Evolutionary conservation across 1,140 invertebrate genomes (phyloP), one percentile per base, ranked within the genome.

Genomic region (Ostrea edulis): DNA sequence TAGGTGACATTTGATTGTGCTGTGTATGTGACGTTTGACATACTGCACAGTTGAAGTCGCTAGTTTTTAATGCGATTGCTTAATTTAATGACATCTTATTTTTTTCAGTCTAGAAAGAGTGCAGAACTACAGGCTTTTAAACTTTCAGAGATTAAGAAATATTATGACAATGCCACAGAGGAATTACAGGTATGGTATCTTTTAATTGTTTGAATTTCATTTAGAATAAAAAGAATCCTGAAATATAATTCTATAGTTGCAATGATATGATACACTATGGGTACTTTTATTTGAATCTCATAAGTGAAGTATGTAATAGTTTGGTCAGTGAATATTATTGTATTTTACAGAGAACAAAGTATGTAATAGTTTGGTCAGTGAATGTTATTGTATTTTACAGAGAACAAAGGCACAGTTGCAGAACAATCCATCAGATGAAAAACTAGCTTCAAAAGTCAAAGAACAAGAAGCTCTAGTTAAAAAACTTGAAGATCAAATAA

Each of bases 51-150:
- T 44, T 44, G 2, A 44, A 44, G 5, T 44, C 35, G 5, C 35
- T 44, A 2, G 35, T 44, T 44, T 17, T 62, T 0, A 62, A 17
- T 62, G n/a, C n/a, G n/a, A 62, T 62, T 62, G 14, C 17, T 62
- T 62, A 62, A 62, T 7, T 7, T n/a, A 44, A 44, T 62, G 55
- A 62, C 55, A 29, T 85, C 53, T 86, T 89, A 65, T 88, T 89
- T 85, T 85, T 90, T 91, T 55, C 94, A 97, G 97, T 96, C 96
- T 87, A 97, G 97, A 91, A 97, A 97, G 92, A 96, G 97, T 85
- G 96, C 96, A 12, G 97, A 97, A 94, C 94, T 97, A 91, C 97
- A 97, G 92, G 96, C 96, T 71, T 96, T 97, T 86, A 96, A 97
- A 91, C 96, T 97, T 20, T 95, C 97, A 90, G 98, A 97, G 12